These are phyloP conservation scores for Prinia subflava DNA, from an alignment of 2,113 vertebrate genomes.

Conservation along the genomic window DNA sequence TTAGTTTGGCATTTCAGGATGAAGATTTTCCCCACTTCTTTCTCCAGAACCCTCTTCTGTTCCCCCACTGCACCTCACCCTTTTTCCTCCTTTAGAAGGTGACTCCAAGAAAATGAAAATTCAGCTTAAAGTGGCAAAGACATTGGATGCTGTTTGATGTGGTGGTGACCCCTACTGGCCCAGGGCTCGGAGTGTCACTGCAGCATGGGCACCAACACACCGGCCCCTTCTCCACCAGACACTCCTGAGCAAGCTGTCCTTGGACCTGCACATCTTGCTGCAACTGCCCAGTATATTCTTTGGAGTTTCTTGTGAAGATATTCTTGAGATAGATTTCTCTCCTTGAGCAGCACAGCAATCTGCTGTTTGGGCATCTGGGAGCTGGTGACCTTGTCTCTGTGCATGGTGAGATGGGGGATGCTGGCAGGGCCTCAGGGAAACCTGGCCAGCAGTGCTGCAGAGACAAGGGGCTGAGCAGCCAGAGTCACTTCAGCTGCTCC, in stretches of 20 bases:
- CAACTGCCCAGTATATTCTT: not conserved
- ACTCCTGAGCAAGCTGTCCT: not conserved
- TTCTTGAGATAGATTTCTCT: not conserved
- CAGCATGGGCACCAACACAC: not conserved
- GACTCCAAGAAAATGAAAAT: not conserved
- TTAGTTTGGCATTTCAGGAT: not conserved
- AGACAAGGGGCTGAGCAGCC: not conserved
- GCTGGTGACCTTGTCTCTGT: not conserved
- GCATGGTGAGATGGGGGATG: not conserved
- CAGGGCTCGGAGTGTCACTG: not conserved
- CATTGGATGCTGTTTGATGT: not conserved
- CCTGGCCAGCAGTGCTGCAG: rapidly evolving
- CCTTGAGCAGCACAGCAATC: not conserved
- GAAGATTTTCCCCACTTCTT: not conserved
- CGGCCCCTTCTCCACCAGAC: not conserved
- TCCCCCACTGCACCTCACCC: not conserved
- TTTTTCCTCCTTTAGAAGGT: not conserved
- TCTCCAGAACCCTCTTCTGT: not conserved
- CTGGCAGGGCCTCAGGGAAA: not conserved
- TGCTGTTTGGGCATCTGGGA: not conserved
- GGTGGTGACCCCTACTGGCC: not conserved
- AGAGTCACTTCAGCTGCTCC: not conserved
- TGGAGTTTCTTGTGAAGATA: not conserved
- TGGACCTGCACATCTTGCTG: not conserved
- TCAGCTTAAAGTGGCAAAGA: not conserved